These are phyloP conservation scores for Trichonephila clavata DNA, from an alignment of 1,140 invertebrate species.

Conservation along the genomic window DNA sequence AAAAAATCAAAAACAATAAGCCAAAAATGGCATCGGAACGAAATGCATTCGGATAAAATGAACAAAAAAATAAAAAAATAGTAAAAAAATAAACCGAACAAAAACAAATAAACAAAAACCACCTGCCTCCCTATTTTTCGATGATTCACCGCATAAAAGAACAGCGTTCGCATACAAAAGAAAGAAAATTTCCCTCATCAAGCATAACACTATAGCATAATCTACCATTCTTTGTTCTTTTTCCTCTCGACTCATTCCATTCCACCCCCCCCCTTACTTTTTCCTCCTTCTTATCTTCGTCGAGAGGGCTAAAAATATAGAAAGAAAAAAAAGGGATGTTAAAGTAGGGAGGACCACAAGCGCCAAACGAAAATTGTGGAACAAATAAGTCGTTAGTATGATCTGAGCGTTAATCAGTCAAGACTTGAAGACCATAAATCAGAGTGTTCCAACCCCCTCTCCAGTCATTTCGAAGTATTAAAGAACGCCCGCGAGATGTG, in stretches of 20 bases:
- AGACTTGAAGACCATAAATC: constrained; percentile 70
- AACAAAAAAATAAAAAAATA: not conserved
- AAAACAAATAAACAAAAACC: constrained; percentile 37
- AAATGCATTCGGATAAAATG: not conserved
- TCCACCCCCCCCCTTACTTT: not conserved
- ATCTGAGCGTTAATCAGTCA: constrained; percentile 74
- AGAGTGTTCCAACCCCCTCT: constrained; percentile 35
- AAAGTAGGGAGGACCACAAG: constrained; percentile 40
- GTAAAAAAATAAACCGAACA: not conserved
- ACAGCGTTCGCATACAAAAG: constrained; percentile 8
- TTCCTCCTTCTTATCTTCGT: constrained; percentile 24
- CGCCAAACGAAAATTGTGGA: constrained; percentile 61
- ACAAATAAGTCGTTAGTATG: constrained; percentile 74
- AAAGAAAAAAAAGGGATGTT: constrained; percentile 30
- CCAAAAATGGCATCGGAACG: not conserved
- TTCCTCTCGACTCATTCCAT: constrained; percentile 19
- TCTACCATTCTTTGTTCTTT: constrained; percentile 60
- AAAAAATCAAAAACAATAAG: not conserved
- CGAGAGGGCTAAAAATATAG: not conserved
- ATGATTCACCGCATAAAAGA: constrained; percentile 59
- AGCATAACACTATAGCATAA: constrained; percentile 63
- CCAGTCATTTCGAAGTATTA: constrained; percentile 40
- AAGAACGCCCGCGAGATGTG: constrained; percentile 55
- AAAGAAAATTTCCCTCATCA: constrained; percentile 69
- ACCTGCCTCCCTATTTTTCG: constrained; percentile 30